phyloP scores from a whole-genome alignment of 2,797 vertebrate genomes.

The Sebastolobus altivelis region DNA sequence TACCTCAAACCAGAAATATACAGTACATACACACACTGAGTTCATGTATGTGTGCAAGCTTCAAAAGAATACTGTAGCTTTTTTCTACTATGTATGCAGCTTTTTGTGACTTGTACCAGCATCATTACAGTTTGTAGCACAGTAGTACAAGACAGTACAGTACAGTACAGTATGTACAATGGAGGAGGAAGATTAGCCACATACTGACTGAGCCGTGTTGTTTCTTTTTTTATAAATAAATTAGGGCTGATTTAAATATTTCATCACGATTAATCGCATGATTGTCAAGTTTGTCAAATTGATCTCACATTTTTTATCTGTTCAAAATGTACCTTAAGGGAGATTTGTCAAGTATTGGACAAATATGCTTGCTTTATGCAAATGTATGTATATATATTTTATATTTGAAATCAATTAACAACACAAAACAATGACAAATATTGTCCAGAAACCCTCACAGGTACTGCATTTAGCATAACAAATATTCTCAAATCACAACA shows the following conservation, averaged over 20 bases:
- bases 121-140: slow-evolving; percentile 22
- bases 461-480: too few species aligned
- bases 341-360: too few species aligned
- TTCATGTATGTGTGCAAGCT: slow-evolving; percentile 16
- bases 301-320: too few species aligned
- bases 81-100: neutral
- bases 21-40: slow-evolving; percentile 8
- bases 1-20: slow-evolving; percentile 40
- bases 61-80: slow-evolving; percentile 1
- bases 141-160: neutral
- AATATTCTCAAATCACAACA: too few species aligned
- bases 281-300: too few species aligned
- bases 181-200: slow-evolving; percentile 10
- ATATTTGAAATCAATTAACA: too few species aligned
- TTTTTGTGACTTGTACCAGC: slow-evolving; percentile 1
- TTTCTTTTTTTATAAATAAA: slow-evolving; percentile 43
- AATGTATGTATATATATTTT: too few species aligned
- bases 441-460: too few species aligned
- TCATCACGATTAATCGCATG: too few species aligned
- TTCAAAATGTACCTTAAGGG: too few species aligned
- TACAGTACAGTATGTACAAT: neutral
- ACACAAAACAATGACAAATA: too few species aligned
- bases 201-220: slow-evolving; percentile 18
- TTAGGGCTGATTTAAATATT: neutral
- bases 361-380: too few species aligned